These are phyloP conservation scores for Heliconius hortense DNA, from an alignment of 2,888 invertebrate genomes.

Conservation along the genomic window DNA sequence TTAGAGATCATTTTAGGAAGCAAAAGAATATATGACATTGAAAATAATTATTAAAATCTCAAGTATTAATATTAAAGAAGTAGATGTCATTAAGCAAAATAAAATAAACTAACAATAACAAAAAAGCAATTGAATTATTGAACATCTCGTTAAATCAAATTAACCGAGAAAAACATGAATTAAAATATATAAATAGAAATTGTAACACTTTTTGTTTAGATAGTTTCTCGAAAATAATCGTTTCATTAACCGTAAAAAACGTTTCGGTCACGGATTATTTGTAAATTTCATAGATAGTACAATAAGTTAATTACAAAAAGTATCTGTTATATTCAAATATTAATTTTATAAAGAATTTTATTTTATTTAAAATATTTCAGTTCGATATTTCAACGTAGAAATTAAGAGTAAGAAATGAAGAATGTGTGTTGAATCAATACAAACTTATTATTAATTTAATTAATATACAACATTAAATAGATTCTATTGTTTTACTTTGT, in stretches of 20 bases:
- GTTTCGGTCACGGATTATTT: slow-evolving; percentile 36
- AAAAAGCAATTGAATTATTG: not conserved
- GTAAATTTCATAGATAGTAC: slow-evolving; percentile 24
- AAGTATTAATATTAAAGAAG: not conserved
- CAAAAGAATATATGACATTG: not conserved
- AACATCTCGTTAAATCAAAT: slow-evolving; percentile 11
- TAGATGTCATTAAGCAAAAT: not conserved
- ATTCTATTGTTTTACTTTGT: too few species aligned
- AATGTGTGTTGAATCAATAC: not conserved
- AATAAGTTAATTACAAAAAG: slow-evolving; percentile 16
- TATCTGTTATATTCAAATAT: not conserved
- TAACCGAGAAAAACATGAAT: slow-evolving; percentile 6
- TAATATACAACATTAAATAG: not conserved
- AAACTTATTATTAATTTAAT: not conserved
- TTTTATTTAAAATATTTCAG: not conserved
- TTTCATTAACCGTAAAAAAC: slow-evolving; percentile 31
- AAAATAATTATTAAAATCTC: not conserved
- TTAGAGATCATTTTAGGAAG: not conserved
- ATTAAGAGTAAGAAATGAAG: too few species aligned
- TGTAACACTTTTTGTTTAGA: slow-evolving; percentile 19
- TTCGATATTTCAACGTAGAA: not conserved
- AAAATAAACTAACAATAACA: slow-evolving; percentile 3
- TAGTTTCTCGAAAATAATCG: slow-evolving; percentile 35
- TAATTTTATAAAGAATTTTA: not conserved
- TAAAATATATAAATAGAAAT: slow-evolving; percentile 13